Evolutionary conservation across 2,797 vertebrate genomes (phyloP), one percentile per base, ranked within the genome.

Genomic region (Sebastolobus alascanus): DNA sequence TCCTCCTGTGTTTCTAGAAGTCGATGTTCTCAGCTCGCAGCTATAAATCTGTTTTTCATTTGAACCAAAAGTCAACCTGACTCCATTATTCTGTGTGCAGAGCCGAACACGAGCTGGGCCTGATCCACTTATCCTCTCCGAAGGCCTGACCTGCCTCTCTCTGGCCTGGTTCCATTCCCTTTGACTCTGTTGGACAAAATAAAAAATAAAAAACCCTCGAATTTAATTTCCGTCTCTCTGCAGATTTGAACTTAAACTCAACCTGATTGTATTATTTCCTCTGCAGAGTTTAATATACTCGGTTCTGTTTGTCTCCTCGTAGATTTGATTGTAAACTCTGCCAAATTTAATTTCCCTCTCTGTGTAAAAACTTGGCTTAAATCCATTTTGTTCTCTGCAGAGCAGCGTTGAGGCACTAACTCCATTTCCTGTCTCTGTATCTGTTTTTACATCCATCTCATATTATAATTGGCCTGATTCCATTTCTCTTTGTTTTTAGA

Each of bases 401-500:
- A 74, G 33, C 29, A 16, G 55, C 72, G 33, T 25, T 58, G 52
- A 77, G 3, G 20, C 69, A 14, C 74, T 76, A 50, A 76, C 46
- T 73, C 65, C 9, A 67, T 82, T 84, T 84, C 72, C 68, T 67
- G 50, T 72, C 64, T 25, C n/a, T 58, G 8, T 69, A 43, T 79
- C 27, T 73, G 22, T 33, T 68, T 70, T 78, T 55, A 71, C 11
- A 60, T 79, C 69, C 37, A 4, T 80, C 52, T 79, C 29, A n/a
- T 54, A 8, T 66, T 70, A 29, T 80, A 82, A 83, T 54, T 5
- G 22, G 16, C 69, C 69, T 85, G 37, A 82, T 81, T 73, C 59
- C 31, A 55, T 50, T 59, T 52, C 22, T 64, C 20, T 63, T 54
- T 18, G 16, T 56, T 13, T 37, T 64, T n/a, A 98, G 97, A 96